Evolutionary conservation across 1,140 invertebrate genomes (phyloP).

Genomic region (Drosophila athabasca): DNA sequence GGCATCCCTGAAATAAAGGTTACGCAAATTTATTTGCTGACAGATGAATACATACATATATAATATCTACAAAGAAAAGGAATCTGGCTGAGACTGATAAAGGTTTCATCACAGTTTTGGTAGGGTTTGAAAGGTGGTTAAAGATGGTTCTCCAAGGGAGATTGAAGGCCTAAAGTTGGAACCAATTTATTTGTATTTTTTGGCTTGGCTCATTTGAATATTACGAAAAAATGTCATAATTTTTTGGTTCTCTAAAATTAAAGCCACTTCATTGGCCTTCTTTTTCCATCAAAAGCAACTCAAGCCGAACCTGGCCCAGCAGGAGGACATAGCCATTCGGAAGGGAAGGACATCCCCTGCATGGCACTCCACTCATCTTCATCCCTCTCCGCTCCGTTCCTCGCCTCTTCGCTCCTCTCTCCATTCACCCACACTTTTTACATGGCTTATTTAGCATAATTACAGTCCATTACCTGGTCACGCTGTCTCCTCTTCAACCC

Average conservation of each 20-base stretch:
- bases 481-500: constrained; percentile 40
- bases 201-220: not conserved
- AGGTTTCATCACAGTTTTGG: not conserved
- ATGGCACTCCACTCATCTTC: constrained; percentile 14
- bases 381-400: not conserved
- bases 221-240: constrained; percentile 34
- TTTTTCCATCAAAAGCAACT: constrained; percentile 40
- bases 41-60: not conserved
- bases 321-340: constrained; percentile 30
- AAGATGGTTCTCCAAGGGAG: too few species aligned
- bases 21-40: constrained; percentile 31
- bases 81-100: not conserved
- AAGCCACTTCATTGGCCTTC: constrained; percentile 47
- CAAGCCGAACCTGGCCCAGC: constrained; percentile 14
- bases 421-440: constrained; percentile 57
- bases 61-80: constrained; percentile 1
- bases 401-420: too few species aligned
- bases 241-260: constrained; percentile 27
- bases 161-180: too few species aligned
- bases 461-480: constrained; percentile 80
- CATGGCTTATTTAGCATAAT: constrained; percentile 80
- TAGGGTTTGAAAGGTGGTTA: too few species aligned
- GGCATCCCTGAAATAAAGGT: constrained; percentile 17
- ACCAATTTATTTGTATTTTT: too few species aligned
- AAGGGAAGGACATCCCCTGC: constrained; percentile 4